These are phyloP conservation scores for Augochlorella aurata DNA, from an alignment of 2,888 invertebrate species.

Conservation along the genomic window DNA sequence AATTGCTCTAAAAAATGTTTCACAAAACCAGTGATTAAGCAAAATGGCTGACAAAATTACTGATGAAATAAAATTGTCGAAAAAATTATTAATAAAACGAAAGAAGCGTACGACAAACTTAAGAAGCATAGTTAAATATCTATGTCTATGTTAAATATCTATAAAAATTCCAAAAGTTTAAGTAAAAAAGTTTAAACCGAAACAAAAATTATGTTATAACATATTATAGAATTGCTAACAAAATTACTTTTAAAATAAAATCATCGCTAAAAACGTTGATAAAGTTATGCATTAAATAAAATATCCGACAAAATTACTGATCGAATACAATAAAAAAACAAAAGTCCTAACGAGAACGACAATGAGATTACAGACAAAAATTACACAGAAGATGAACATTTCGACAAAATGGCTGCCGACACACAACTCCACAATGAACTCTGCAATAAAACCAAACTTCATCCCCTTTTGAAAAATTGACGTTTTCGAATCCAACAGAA, in stretches of 20 bases:
- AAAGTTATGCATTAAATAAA: neutral
- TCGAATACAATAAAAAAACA: neutral
- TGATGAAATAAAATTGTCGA: neutral
- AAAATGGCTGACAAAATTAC: neutral
- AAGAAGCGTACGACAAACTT: no score
- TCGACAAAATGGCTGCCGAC: neutral
- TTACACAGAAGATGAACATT: neutral
- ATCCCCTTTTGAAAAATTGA: neutral
- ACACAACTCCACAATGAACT: no score
- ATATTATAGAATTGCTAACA: no score
- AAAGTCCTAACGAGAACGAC: neutral
- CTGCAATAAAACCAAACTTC: no score
- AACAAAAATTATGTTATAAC: no score
- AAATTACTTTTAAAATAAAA: neutral
- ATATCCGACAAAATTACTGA: neutral
- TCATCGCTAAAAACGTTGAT: neutral
- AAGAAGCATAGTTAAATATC: no score
- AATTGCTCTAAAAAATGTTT: neutral
- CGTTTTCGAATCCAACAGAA: neutral
- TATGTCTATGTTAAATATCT: no score
- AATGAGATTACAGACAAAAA: neutral
- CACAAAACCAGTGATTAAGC: neutral
- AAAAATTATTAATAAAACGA: no score
- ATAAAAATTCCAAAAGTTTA: no score
- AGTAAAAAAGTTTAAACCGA: no score